phyloP scores from a whole-genome alignment of 2,113 vertebrate genomes.

The Noctilio leporinus region DNA sequence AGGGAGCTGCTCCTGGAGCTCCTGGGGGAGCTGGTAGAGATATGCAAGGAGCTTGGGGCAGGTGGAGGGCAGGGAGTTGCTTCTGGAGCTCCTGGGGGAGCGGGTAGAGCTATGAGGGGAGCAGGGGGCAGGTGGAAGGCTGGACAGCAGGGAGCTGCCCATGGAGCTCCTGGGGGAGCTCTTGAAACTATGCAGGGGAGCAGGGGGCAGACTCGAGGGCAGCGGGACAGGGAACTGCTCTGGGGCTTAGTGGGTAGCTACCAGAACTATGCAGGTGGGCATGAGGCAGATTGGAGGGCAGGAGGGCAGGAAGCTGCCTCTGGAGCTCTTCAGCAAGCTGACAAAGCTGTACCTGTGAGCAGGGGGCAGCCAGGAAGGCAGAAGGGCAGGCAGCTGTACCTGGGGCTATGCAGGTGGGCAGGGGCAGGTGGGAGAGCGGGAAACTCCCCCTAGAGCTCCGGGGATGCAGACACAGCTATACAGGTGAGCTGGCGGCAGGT shows the following conservation, averaged over 20 bases:
- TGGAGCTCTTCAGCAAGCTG: fast-evolving
- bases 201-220: fast-evolving
- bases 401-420: neutral
- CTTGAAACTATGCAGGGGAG: too few relatives aligned
- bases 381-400: fast-evolving
- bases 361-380: fast-evolving
- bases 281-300: fast-evolving
- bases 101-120: neutral
- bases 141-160: fast-evolving
- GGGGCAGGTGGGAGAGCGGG: too few relatives aligned
- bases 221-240: fast-evolving
- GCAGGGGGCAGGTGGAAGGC: neutral
- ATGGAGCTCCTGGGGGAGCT: too few relatives aligned
- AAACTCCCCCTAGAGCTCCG: neutral
- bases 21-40: too few relatives aligned
- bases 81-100: fast-evolving
- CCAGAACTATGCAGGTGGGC: too few relatives aligned
- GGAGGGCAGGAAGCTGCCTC: fast-evolving
- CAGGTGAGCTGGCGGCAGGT: neutral
- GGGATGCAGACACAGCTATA: too few relatives aligned
- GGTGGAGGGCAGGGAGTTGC: fast-evolving
- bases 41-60: fast-evolving
- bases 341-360: fast-evolving
- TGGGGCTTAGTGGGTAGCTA: fast-evolving
- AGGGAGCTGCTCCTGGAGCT: neutral